A percentile compares a stretch with the other conserved stretches of the same genome.
These are phyloP conservation scores for Axis porcinus DNA, from an alignment of 2,113 vertebrate genomes.

Conservation along the genomic window DNA sequence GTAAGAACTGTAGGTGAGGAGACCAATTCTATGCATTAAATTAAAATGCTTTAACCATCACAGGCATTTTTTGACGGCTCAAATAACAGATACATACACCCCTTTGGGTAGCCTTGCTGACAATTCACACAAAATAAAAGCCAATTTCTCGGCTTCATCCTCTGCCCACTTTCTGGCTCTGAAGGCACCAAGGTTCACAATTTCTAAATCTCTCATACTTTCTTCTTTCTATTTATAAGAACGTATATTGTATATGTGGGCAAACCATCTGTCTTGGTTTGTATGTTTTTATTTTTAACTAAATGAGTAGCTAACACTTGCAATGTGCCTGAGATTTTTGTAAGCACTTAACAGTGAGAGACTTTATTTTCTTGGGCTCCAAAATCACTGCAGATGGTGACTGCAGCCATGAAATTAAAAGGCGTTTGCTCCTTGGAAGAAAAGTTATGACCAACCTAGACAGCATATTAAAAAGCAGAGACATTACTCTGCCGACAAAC, in stretches of 20 bases:
- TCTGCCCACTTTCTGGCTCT: background rate
- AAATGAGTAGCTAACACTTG: background rate
- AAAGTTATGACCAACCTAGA: background rate
- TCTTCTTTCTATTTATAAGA: background rate
- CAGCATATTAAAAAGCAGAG: background rate
- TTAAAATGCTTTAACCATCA: background rate
- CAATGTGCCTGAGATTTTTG: background rate
- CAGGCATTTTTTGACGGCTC: background rate
- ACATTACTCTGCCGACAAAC: background rate
- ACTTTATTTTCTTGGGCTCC: background rate
- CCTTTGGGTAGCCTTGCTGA: background rate
- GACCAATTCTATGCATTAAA: background rate
- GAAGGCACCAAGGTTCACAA: background rate
- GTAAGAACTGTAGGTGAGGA: background rate
- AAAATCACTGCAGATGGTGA: background rate
- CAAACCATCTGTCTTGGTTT: background rate
- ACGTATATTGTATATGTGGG: background rate
- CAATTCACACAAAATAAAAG: background rate
- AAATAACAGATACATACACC: background rate
- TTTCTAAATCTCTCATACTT: background rate
- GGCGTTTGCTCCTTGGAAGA: background rate
- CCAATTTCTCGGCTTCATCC: background rate
- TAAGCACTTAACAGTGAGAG: background rate
- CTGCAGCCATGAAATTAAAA: background rate
- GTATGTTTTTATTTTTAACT: background rate